Percentiles rank a stretch among this genome's conserved stretches.
These are phyloP conservation scores for Lithosia quadra DNA, from an alignment of 2,888 invertebrate genomes.

Conservation along the genomic window DNA sequence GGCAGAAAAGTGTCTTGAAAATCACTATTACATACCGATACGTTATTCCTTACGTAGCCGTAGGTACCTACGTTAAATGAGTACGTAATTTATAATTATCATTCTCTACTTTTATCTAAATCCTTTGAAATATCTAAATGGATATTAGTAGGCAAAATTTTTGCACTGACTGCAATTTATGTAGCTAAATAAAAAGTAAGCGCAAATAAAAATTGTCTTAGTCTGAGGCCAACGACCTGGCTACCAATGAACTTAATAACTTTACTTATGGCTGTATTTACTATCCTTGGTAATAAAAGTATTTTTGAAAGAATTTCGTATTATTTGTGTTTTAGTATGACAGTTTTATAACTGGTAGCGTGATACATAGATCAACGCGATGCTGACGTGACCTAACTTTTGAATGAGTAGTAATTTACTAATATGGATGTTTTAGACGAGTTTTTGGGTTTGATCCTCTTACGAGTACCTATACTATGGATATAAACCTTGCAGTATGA, in stretches of 20 bases:
- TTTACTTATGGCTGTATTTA: background rate
- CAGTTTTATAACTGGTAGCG: background rate
- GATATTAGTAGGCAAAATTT: background rate
- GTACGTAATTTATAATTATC: background rate
- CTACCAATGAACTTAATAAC: background rate
- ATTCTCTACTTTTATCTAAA: background rate
- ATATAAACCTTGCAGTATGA: too few species aligned
- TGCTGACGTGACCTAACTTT: background rate
- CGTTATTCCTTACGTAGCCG: too few species aligned
- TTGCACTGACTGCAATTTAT: background rate
- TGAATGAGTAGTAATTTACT: background rate
- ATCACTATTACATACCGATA: too few species aligned
- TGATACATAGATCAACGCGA: background rate
- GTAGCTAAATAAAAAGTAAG: slow-evolving; percentile 9
- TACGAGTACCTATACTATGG: background rate
- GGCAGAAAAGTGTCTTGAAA: too few species aligned
- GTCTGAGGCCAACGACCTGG: background rate
- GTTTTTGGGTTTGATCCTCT: background rate
- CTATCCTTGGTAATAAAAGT: background rate
- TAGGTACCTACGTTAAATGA: too few species aligned
- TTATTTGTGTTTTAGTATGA: background rate
- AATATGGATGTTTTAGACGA: background rate
- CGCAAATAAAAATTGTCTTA: slow-evolving; percentile 4
- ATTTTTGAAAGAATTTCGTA: background rate
- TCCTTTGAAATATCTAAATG: background rate